Percentiles rank a stretch among this genome's conserved stretches.
Conservation (phyloP, 1,140 invertebrate species). For the Gryon sp. region DNA sequence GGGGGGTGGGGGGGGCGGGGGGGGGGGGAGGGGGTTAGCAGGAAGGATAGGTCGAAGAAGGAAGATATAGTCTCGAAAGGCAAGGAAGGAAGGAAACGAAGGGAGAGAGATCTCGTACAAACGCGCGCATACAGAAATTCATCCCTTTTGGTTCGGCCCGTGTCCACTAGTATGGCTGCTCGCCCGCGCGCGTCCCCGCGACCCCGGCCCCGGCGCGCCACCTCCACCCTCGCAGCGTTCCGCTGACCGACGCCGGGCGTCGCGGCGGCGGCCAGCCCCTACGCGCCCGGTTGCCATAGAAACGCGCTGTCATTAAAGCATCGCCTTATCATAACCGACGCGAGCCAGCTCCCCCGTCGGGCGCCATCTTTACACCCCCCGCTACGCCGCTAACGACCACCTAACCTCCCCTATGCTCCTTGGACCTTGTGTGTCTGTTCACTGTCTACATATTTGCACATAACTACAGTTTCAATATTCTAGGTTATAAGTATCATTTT, state of each 20-base stretch:
- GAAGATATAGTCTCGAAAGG: conserved; percentile 4
- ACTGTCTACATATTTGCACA: conserved; percentile 38
- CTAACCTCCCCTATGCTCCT: conserved; percentile 57
- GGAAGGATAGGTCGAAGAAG: conserved; percentile 6
- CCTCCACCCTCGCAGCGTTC: conserved; percentile 47
- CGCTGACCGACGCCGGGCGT: conserved; percentile 78
- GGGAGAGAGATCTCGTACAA: conserved; percentile 56
- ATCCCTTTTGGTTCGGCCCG: conserved; percentile 72
- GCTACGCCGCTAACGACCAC: conserved; percentile 64
- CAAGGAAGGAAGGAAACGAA: conserved; percentile 49
- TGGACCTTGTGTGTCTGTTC: conserved; percentile 47
- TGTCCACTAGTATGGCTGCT: conserved; percentile 78
- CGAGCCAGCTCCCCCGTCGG: conserved; percentile 71
- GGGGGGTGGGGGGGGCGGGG: background rate
- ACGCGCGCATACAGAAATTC: conserved; percentile 72
- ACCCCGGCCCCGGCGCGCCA: conserved; percentile 32
- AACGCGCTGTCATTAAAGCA: conserved; percentile 80
- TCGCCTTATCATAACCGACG: conserved; percentile 81
- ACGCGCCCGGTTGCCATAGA: conserved; percentile 76
- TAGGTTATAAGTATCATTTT: too few species aligned
- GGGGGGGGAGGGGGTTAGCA: conserved; percentile 8
- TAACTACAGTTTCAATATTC: conserved; percentile 3
- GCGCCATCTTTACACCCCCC: conserved; percentile 77
- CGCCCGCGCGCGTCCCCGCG: conserved; percentile 43
- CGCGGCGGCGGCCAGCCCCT: conserved; percentile 77